These are phyloP conservation scores for Bos indicus DNA, from an alignment of 2,113 vertebrate genomes.

Conservation along the genomic window DNA sequence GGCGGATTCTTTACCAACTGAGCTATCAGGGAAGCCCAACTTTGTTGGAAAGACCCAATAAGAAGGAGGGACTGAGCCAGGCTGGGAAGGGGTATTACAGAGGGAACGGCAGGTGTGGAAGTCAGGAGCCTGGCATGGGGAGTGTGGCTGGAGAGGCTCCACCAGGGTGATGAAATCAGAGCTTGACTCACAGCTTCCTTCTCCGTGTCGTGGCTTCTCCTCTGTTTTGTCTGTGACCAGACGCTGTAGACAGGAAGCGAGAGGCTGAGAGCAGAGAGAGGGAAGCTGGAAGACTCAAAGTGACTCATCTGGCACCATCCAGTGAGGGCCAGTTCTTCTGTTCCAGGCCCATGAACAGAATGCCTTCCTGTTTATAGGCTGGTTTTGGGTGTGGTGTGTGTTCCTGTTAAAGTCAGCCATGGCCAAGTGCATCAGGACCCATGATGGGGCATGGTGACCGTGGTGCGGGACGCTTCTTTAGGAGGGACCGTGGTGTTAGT, in stretches of 20 bases:
- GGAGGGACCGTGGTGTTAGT: accelerated
- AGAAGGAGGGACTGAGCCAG: accelerated
- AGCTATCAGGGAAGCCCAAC: not conserved
- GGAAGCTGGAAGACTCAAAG: not conserved
- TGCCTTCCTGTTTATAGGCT: accelerated
- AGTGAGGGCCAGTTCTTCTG: not conserved
- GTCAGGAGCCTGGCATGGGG: accelerated
- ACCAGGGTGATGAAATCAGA: not conserved
- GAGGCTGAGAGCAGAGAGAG: not conserved
- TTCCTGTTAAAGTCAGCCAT: not conserved
- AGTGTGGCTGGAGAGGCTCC: too few species aligned
- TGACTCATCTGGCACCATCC: not conserved
- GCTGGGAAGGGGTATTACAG: not conserved
- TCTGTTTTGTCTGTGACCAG: not conserved
- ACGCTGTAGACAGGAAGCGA: accelerated
- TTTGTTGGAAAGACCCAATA: not conserved
- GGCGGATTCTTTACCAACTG: not conserved
- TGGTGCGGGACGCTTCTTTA: not conserved
- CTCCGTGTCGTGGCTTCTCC: not conserved
- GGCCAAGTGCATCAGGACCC: too few species aligned
- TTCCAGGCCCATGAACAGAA: not conserved
- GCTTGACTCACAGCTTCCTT: not conserved
- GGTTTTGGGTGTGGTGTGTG: accelerated
- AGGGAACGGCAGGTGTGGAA: not conserved
- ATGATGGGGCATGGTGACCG: accelerated